Percentiles rank a stretch among this genome's conserved stretches.
Conservation (phyloP, 2,888 invertebrate genomes). For the Chamaedrilus cognettii region DNA sequence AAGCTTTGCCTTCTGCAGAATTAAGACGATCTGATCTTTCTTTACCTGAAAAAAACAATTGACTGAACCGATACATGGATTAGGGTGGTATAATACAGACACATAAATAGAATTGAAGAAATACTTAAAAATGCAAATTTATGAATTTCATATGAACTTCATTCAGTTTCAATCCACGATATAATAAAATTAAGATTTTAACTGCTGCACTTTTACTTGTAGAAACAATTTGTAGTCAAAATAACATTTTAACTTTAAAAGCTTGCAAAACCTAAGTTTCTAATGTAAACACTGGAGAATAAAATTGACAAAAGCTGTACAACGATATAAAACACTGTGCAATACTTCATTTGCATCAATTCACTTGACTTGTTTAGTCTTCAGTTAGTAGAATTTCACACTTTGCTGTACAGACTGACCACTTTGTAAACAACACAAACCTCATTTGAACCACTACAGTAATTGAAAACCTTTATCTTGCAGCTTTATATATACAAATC, state of each 20-base stretch:
- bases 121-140: no score
- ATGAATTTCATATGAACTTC: no score
- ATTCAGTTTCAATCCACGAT: not conserved
- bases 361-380: not conserved
- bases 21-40: slow-evolving; percentile 2
- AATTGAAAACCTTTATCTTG: no score
- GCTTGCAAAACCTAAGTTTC: not conserved
- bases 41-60: slow-evolving; percentile 3
- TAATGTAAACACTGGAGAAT: no score
- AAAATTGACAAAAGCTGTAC: not conserved
- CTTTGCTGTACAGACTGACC: not conserved
- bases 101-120: no score
- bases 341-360: not conserved
- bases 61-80: no score
- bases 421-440: not conserved
- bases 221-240: no score
- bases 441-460: not conserved
- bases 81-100: no score
- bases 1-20: not conserved
- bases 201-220: no score
- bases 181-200: not conserved
- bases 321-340: no score
- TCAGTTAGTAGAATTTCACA: not conserved
- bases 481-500: no score
- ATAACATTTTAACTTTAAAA: not conserved